Evolutionary conservation across 2,797 vertebrate species (phyloP).

Genomic region (Karalla daura): DNA sequence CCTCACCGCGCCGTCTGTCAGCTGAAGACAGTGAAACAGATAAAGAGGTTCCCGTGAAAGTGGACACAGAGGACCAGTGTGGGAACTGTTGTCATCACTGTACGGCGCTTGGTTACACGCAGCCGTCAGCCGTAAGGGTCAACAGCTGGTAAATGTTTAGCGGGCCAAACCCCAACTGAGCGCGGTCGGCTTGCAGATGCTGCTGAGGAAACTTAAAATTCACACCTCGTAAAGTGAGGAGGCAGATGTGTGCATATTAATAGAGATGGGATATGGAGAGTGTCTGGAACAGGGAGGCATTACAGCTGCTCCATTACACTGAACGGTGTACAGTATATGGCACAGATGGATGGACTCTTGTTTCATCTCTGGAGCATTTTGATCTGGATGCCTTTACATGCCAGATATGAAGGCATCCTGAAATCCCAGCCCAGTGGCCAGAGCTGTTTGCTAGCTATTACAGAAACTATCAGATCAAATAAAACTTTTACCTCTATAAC

Average conservation of each 20-base stretch:
- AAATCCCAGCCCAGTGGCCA: conserved; percentile 21
- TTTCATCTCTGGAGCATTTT: conserved; percentile 68
- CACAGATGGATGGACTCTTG: conserved; percentile 64
- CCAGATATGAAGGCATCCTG: conserved; percentile 38
- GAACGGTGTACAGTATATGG: conserved; percentile 52
- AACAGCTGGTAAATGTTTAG: conserved; percentile 80
- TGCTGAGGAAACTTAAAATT: conserved; percentile 68
- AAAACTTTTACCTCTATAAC: too few species aligned
- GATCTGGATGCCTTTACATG: conserved; percentile 49
- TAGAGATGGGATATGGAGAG: conserved; percentile 57
- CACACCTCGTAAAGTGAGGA: conserved; percentile 66
- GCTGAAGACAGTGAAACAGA: conserved; percentile 45
- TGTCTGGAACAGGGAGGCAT: conserved; percentile 58
- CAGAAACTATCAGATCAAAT: too few species aligned
- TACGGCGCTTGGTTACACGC: conserved; percentile 56
- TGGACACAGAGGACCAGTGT: conserved; percentile 62
- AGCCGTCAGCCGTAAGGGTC: conserved; percentile 66
- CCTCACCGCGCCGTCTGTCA: conserved; percentile 42
- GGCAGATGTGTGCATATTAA: conserved; percentile 85
- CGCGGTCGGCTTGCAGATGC: conserved; percentile 71
- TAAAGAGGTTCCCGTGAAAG: conserved; percentile 63
- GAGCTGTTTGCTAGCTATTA: neutral
- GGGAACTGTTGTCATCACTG: conserved; percentile 67
- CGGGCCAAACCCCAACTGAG: conserved; percentile 65
- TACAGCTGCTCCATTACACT: conserved; percentile 71